Percentiles rank a stretch among this genome's conserved stretches.
phyloP scores from a whole-genome alignment of 1,140 invertebrate genomes.

The Psix sp. region DNA sequence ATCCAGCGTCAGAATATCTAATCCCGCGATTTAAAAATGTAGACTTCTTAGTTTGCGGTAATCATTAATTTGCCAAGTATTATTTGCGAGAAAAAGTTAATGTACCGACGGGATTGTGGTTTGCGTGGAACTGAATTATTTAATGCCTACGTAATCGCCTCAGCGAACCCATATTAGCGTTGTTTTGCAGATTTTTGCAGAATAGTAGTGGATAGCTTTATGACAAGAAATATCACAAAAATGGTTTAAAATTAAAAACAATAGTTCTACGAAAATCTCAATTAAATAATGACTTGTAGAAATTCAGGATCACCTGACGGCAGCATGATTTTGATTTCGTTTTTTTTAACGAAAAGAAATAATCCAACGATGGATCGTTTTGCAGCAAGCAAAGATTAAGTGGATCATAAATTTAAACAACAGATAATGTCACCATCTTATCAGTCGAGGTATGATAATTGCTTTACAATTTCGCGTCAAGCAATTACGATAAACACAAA shows the following conservation, averaged over 20 bases:
- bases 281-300: constrained; percentile 23
- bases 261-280: not conserved
- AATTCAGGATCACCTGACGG: not conserved
- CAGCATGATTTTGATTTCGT: constrained; percentile 30
- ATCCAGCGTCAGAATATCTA: constrained; percentile 18
- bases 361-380: constrained; percentile 28
- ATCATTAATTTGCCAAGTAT: constrained; percentile 25
- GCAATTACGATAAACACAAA: constrained; percentile 44
- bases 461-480: constrained; percentile 35
- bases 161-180: constrained; percentile 2
- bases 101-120: constrained; percentile 17
- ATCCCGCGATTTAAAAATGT: constrained; percentile 24
- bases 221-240: not conserved
- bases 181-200: not conserved
- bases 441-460: constrained; percentile 46
- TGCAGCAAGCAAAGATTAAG: constrained; percentile 41
- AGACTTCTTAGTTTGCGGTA: constrained; percentile 21
- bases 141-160: constrained; percentile 23
- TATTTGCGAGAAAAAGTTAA: constrained; percentile 21
- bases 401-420: constrained; percentile 51
- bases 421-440: constrained; percentile 48
- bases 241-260: not conserved
- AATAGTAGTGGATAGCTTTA: not conserved
- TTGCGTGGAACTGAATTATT: constrained; percentile 19
- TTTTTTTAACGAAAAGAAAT: constrained; percentile 22